These are phyloP conservation scores for Phymastichus coffea DNA, from an alignment of 1,140 invertebrate species.

Conservation along the genomic window DNA sequence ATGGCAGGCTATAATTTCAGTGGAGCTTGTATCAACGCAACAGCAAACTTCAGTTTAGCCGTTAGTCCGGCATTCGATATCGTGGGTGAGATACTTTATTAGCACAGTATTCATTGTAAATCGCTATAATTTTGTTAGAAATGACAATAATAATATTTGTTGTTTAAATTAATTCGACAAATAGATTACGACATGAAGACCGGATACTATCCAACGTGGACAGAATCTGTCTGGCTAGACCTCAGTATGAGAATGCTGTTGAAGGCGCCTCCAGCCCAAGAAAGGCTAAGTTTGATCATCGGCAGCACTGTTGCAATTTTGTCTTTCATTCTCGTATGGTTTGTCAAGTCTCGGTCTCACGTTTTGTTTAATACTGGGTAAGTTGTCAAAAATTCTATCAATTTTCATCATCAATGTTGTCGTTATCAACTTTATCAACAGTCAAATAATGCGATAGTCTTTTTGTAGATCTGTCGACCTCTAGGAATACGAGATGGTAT, in stretches of 20 bases:
- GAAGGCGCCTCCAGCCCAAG: constrained; percentile 69
- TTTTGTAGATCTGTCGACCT: constrained; percentile 41
- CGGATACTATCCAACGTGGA: constrained; percentile 83
- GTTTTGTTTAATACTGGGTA: constrained; percentile 61
- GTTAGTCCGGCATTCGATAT: constrained; percentile 79
- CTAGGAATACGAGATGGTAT: constrained; percentile 48
- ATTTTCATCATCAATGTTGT: background rate
- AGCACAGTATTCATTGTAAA: constrained; percentile 6
- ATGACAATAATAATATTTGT: background rate
- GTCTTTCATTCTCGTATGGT: constrained; percentile 70
- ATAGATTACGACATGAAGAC: constrained; percentile 80
- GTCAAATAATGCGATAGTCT: background rate
- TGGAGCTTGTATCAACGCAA: constrained; percentile 75
- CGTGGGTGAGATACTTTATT: constrained; percentile 62
- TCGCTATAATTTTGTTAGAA: constrained; percentile 12
- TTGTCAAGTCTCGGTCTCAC: constrained; percentile 65
- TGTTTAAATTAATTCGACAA: no score
- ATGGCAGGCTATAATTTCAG: constrained; percentile 62
- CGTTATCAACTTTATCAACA: constrained; percentile 12
- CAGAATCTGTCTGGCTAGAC: constrained; percentile 82
- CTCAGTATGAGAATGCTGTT: constrained; percentile 80
- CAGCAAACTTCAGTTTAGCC: constrained; percentile 72
- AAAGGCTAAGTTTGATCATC: constrained; percentile 64
- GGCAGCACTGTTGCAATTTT: constrained; percentile 65
- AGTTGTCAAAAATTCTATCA: constrained; percentile 6